These are phyloP conservation scores for Orestias chungarensis DNA, from an alignment of 2,797 vertebrate genomes.

Conservation along the genomic window DNA sequence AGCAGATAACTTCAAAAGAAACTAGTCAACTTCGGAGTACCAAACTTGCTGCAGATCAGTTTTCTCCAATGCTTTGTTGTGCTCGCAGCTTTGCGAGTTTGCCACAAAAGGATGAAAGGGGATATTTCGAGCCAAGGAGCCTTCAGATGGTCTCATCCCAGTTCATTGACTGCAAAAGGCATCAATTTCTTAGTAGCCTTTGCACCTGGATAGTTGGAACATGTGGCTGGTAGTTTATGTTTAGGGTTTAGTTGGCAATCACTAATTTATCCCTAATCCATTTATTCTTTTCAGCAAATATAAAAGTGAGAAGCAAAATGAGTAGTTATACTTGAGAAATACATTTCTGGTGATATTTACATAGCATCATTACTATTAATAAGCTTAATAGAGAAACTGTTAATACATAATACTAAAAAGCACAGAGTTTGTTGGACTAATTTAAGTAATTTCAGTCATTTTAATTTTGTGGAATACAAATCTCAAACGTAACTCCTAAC, in stretches of 20 bases:
- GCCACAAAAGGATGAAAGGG: constrained; percentile 78
- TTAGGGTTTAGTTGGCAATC: constrained; percentile 22
- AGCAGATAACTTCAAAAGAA: constrained; percentile 68
- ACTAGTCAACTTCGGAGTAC: constrained; percentile 75
- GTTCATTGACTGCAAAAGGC: constrained; percentile 60
- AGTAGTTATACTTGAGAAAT: not conserved
- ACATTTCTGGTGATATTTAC: not conserved
- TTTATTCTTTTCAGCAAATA: not conserved
- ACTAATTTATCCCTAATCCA: not conserved
- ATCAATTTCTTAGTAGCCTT: constrained; percentile 46
- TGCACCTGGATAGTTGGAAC: constrained; percentile 34
- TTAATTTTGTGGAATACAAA: not conserved
- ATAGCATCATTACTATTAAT: not conserved
- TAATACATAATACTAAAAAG: not conserved
- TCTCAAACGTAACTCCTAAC: not conserved
- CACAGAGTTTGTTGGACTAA: not conserved
- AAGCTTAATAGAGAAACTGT: too few relatives aligned
- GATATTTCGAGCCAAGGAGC: constrained; percentile 60
- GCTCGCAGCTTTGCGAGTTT: constrained; percentile 57
- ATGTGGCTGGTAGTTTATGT: constrained; percentile 23
- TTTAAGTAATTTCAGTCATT: not conserved
- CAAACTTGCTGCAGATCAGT: constrained; percentile 66
- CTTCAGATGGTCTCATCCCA: constrained; percentile 59
- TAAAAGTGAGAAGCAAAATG: not conserved
- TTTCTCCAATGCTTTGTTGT: constrained; percentile 69